Evolutionary conservation across 2,797 vertebrate genomes (phyloP).

Genomic region (Melanotaenia nigrans): DNA sequence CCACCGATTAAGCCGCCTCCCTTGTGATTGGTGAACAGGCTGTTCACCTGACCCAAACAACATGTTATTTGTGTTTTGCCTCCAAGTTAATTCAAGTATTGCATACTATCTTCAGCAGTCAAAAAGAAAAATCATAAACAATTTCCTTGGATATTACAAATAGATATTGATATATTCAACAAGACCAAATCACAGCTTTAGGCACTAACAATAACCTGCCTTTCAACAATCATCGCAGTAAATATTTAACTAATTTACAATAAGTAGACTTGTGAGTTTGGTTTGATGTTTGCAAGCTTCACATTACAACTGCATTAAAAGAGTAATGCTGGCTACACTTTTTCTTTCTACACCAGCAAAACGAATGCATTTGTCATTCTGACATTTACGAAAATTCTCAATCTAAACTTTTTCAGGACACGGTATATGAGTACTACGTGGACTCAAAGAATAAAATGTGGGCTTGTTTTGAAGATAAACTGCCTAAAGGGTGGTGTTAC

Average conservation of each 20-base stretch:
- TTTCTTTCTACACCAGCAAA: background rate
- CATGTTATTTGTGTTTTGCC: no score
- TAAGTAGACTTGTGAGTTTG: background rate
- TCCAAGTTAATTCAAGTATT: no score
- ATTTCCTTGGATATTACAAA: no score
- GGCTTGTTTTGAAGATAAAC: constrained; percentile 88
- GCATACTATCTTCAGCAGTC: no score
- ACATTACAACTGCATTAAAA: background rate
- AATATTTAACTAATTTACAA: no score
- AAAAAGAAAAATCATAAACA: no score
- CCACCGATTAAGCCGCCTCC: background rate
- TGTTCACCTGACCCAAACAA: background rate
- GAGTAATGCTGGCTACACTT: no score
- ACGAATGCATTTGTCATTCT: no score
- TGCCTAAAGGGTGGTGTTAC: constrained; percentile 88
- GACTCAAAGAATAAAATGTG: constrained; percentile 87
- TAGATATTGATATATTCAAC: no score
- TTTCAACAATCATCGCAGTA: no score
- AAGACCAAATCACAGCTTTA: no score
- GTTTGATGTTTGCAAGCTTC: background rate
- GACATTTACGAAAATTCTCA: background rate
- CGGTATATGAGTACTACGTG: constrained; percentile 90
- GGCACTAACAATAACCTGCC: no score
- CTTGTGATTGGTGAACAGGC: background rate
- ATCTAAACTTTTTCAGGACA: constrained; percentile 80